phyloP scores from a whole-genome alignment of 1,140 invertebrate species.

The Bombus impatiens region DNA sequence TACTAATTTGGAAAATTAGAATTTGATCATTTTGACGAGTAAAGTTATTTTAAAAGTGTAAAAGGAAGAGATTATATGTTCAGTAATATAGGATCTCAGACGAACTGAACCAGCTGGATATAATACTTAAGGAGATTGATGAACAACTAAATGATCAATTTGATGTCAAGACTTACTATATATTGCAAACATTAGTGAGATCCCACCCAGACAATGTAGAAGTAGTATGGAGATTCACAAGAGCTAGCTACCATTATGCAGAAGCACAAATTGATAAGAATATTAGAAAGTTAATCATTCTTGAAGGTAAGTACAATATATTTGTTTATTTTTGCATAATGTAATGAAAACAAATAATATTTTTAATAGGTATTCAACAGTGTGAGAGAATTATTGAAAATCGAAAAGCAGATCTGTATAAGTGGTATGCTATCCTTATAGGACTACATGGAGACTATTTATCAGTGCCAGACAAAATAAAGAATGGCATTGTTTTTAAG shows the following conservation, averaged over 20 bases:
- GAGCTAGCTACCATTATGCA: constrained; percentile 84
- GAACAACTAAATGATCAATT: constrained; percentile 46
- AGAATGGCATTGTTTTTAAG: constrained; percentile 87
- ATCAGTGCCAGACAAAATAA: constrained; percentile 86
- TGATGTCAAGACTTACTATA: constrained; percentile 71
- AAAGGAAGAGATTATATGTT: constrained; percentile 78
- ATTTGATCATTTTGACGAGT: constrained; percentile 34
- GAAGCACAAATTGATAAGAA: constrained; percentile 80
- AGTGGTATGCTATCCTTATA: constrained; percentile 90
- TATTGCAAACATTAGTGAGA: constrained; percentile 75
- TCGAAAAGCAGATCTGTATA: constrained; percentile 86
- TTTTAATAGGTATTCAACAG: constrained; percentile 83
- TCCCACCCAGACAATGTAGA: constrained; percentile 81
- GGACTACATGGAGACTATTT: constrained; percentile 85
- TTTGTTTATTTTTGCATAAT: neutral
- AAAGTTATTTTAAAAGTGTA: constrained; percentile 65
- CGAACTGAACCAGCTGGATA: constrained; percentile 65
- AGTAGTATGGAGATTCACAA: constrained; percentile 88
- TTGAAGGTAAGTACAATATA: constrained; percentile 81
- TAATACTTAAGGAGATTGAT: constrained; percentile 70
- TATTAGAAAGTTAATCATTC: constrained; percentile 83
- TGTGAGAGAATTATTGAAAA: constrained; percentile 85
- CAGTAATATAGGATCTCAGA: constrained; percentile 80
- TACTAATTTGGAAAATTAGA: constrained; percentile 35
- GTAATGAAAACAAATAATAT: constrained; percentile 3